Base-by-base conservation (phyloP, 2,797 vertebrate species). In the Pelochelys cantorii region DNA sequence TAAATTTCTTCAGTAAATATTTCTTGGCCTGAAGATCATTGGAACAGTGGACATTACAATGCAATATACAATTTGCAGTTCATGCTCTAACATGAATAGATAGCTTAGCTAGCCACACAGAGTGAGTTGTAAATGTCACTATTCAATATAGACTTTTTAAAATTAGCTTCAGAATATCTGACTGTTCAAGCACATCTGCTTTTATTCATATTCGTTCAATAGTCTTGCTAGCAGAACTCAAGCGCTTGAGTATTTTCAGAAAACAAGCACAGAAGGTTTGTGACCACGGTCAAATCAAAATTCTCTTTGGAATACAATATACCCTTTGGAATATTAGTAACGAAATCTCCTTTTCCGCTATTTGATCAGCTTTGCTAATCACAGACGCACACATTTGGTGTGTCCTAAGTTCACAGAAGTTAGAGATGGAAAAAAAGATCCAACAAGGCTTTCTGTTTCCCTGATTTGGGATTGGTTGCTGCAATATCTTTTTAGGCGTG, bases 241-340 rank as follows among this genome's bases (percentile, higher is more conserved):
- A 95, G 91, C 85, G 89, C 90, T 88, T 57, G 54, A 84, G 2
- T 93, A 75, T 97, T 96, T 95, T 93, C 90, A 90, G 79, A 96
- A 94, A 85, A 93, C 95, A 96, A 95, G 96, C 89, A 90, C 6
- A 53, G 62, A 85, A 95, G 77, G 60, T 90, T 65, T 23, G 20
- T 92, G 92, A 81, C 85, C 86, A 62, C 31, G 85, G 91, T 79
- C 95, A 85, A 86, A 88, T 82, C 68, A 68, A 92, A 81, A 90
- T 60, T 83, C 80, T 92, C 62, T 95, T 96, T 93, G 82, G 90
- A 93, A 95, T 97, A 88, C 83, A 96, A 96, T 48, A 97, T 95
- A 8, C 8, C 42, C 42, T 48, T 48, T 48, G 42, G 84, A 93
- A 83, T 95, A 95, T 93, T 90, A 91, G 88, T 95, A 94, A 90